phyloP scores from a whole-genome alignment of 2,113 vertebrate genomes.

The Charadrius vociferus region DNA sequence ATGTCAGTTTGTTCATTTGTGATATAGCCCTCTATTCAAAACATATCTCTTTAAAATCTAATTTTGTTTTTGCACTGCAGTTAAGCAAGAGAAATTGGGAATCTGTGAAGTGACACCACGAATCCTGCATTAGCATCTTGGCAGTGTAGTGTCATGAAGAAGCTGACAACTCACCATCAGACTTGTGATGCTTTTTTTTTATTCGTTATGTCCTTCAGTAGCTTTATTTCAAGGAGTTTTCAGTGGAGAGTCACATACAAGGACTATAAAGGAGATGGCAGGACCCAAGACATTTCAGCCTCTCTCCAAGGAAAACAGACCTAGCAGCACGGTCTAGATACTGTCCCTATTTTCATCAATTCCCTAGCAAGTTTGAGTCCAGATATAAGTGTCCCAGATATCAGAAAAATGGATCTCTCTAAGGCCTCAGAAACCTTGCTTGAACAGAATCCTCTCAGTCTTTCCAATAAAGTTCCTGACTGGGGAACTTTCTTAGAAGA shows the following conservation, averaged over 20 bases:
- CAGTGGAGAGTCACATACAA: neutral
- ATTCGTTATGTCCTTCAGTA: neutral
- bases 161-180: neutral
- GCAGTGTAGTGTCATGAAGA: neutral
- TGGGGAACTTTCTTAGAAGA: neutral
- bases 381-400: constrained; percentile 67
- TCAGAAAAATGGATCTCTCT: constrained; percentile 33
- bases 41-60: neutral
- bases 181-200: neutral
- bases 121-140: neutral
- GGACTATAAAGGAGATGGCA: constrained; percentile 31
- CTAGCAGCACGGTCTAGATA: constrained; percentile 52
- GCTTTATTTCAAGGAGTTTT: constrained; percentile 54
- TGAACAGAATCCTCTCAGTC: neutral
- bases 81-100: neutral
- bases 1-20: neutral
- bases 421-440: constrained; percentile 30
- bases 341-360: constrained; percentile 61
- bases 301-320: constrained; percentile 51
- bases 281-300: constrained; percentile 25
- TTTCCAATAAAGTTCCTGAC: constrained; percentile 3
- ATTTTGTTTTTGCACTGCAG: neutral
- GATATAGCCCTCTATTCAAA: neutral
- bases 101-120: neutral
- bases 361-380: constrained; percentile 37